Evolutionary conservation across 1,140 invertebrate genomes (phyloP).

Genomic region (Polyergus mexicanus): DNA sequence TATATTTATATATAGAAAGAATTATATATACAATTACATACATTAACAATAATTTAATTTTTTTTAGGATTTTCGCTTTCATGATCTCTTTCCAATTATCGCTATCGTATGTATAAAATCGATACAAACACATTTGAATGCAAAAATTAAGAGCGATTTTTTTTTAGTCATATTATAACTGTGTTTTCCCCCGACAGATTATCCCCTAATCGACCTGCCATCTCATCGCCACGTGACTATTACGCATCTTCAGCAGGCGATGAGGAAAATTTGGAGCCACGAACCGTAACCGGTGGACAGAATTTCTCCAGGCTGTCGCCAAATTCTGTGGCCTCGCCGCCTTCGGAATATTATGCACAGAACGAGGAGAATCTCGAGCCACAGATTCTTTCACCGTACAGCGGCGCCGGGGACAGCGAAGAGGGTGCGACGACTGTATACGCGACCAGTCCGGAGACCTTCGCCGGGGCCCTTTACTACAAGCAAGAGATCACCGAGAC

Average conservation of each 20-base stretch:
- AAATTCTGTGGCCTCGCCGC: constrained; percentile 83
- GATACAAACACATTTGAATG: no score
- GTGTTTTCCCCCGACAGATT: constrained; percentile 72
- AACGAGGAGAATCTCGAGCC: constrained; percentile 83
- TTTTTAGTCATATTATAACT: not conserved
- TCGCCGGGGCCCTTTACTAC: constrained; percentile 86
- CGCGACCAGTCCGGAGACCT: constrained; percentile 82
- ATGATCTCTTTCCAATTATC: no score
- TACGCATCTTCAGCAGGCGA: constrained; percentile 80
- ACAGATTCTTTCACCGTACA: constrained; percentile 82
- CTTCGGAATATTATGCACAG: constrained; percentile 87
- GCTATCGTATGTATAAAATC: no score
- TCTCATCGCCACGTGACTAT: constrained; percentile 76
- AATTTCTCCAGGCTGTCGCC: constrained; percentile 80
- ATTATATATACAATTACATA: not conserved
- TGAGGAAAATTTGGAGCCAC: constrained; percentile 84
- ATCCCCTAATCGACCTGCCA: constrained; percentile 80
- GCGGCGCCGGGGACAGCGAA: constrained; percentile 78
- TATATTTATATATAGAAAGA: not conserved
- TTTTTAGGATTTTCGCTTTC: no score
- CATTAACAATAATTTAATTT: not conserved
- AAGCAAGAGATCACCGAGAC: constrained; percentile 89
- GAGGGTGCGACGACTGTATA: constrained; percentile 80
- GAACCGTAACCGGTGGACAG: constrained; percentile 56
- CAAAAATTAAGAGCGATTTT: not conserved